Evolutionary conservation across 2,888 invertebrate species (phyloP), one percentile per base, ranked within the genome.

Genomic region (Phrixothrix hirtus): DNA sequence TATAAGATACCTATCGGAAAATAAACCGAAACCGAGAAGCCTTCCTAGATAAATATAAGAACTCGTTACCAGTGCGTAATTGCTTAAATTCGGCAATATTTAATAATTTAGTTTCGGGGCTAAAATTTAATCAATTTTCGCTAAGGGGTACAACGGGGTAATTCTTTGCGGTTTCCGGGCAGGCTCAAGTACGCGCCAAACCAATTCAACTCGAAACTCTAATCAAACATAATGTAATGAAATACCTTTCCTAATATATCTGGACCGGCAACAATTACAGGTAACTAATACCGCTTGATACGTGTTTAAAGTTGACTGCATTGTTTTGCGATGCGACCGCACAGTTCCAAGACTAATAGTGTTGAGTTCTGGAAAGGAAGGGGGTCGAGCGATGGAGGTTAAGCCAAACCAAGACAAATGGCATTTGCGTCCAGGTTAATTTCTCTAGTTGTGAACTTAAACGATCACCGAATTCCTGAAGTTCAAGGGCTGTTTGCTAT

Each of bases 391-490:
- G 37, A 58, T 50, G 52, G 55, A 45, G 57, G 55, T 54, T 42
- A 55, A 52, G 72, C 73, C 75, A 71, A 73, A 74, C 74, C 74
- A 73, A 75, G 74, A 75, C 73, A 74, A 74, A 75, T 75, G 74
- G 74, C 71, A 73, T 73, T 70, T 70, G 70, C 69, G 72, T 69
- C 73, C 70, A 73, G 69, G 73, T 74, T 74, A 74, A 74, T 73
- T 72, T 73, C 71, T 68, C 69, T 68, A 72, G 72, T 74, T 73
- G 65, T 64, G 61, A 73, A 74, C 70, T 70, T 71, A 60, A 70
- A 69, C 73, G 72, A 70, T 71, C 69, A 65, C 60, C 69, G 65
- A 69, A 71, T 72, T 72, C 72, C 72, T 61, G 62, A 64, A 67
- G 65, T 63, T 64, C 60, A 52, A 58, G 50, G 50, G 48, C 55